These are phyloP conservation scores for Myopa testacea DNA, from an alignment of 2,888 invertebrate species.

Conservation along the genomic window DNA sequence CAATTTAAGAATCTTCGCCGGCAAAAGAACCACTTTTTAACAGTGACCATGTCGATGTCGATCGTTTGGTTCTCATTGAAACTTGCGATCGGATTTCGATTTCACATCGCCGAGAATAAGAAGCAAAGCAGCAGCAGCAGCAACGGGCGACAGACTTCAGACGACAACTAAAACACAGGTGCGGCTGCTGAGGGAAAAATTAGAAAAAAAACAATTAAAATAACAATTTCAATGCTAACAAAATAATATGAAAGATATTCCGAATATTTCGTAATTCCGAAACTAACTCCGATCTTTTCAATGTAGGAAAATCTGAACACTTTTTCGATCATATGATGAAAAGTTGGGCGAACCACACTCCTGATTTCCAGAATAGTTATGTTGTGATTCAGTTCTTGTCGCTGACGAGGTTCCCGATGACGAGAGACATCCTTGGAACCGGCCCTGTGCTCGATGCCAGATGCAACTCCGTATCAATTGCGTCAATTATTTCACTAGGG, in stretches of 20 bases:
- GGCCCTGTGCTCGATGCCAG: constrained; percentile 24
- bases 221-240: neutral
- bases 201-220: neutral
- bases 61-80: constrained; percentile 38
- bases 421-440: neutral
- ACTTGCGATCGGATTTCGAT: constrained; percentile 27
- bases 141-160: neutral
- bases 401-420: neutral
- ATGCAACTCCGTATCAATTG: constrained; percentile 30
- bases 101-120: neutral
- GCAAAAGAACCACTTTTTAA: constrained; percentile 24
- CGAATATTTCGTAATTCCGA: no score
- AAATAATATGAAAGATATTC: neutral
- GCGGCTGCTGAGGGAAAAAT: neutral
- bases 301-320: no score
- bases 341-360: no score
- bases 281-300: no score
- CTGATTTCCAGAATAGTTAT: no score
- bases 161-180: neutral
- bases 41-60: constrained; percentile 34
- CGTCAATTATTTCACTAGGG: constrained; percentile 49
- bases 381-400: no score
- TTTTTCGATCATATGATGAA: no score
- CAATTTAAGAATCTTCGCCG: constrained; percentile 43
- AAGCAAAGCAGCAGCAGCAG: neutral